These are phyloP conservation scores for Drosophila bipectinata DNA, from an alignment of 1,140 invertebrate genomes.

Conservation along the genomic window DNA sequence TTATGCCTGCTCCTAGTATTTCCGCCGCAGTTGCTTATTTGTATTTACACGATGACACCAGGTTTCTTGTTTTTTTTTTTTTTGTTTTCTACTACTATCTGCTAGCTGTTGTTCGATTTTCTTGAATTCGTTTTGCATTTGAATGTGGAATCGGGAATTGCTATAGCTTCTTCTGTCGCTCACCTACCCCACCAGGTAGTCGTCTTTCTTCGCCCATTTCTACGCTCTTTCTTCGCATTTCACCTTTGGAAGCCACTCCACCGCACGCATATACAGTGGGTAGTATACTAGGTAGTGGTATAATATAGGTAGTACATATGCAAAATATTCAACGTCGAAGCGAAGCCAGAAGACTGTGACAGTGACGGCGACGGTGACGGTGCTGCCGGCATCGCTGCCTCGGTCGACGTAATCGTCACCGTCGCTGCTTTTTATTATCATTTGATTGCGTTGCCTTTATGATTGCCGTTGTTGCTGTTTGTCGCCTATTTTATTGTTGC, in stretches of 20 bases:
- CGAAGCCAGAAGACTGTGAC: slow-evolving; percentile 25
- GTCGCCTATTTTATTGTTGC: slow-evolving; percentile 54
- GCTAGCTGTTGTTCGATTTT: slow-evolving; percentile 70
- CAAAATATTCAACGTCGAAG: slow-evolving; percentile 65
- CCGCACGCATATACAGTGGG: slow-evolving; percentile 27
- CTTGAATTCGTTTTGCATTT: slow-evolving; percentile 76
- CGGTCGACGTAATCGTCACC: slow-evolving; percentile 60
- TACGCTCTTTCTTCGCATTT: slow-evolving; percentile 53
- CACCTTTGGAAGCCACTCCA: slow-evolving; percentile 67
- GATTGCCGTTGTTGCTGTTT: slow-evolving; percentile 61
- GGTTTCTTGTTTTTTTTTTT: slow-evolving; percentile 44
- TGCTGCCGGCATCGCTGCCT: slow-evolving; percentile 14
- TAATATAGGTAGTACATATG: slow-evolving; percentile 27
- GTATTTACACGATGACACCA: slow-evolving; percentile 34
- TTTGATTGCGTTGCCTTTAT: slow-evolving; percentile 76
- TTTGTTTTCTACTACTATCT: slow-evolving; percentile 21
- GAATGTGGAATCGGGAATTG: slow-evolving; percentile 65
- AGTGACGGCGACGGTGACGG: not conserved
- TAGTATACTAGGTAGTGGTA: no score
- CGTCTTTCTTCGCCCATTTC: slow-evolving; percentile 1
- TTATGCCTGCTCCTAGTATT: slow-evolving; percentile 1
- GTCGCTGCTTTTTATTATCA: slow-evolving; percentile 79
- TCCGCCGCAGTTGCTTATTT: slow-evolving; percentile 15
- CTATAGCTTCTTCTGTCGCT: slow-evolving; percentile 71
- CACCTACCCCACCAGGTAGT: not conserved